Percentiles rank a stretch among this genome's conserved stretches.
These are phyloP conservation scores for Dermolepida albohirtum DNA, from an alignment of 2,888 invertebrate genomes.

Conservation along the genomic window DNA sequence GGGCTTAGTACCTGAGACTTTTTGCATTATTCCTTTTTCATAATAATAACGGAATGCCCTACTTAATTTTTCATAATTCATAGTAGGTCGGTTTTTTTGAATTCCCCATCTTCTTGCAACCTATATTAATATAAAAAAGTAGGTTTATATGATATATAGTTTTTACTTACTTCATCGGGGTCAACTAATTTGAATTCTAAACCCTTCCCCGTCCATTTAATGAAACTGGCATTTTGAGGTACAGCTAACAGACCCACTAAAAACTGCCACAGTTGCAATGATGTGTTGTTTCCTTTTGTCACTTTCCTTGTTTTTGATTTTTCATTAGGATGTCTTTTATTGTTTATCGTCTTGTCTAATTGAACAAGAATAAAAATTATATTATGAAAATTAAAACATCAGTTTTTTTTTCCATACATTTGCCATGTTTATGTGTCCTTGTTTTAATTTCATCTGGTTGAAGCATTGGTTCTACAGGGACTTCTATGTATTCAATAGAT, in stretches of 20 bases:
- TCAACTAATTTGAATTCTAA: constrained; percentile 95
- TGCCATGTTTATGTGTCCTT: constrained; percentile 12
- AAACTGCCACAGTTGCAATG: constrained; percentile 94
- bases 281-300: constrained; percentile 66
- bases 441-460: constrained; percentile 6
- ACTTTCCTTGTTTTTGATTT: constrained; percentile 3
- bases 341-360: constrained; percentile 11
- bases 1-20: constrained; percentile 80
- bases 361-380: constrained; percentile 7
- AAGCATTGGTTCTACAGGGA: constrained; percentile 16
- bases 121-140: constrained; percentile 63
- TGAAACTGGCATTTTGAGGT: constrained; percentile 79
- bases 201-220: constrained; percentile 94
- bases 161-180: constrained; percentile 82
- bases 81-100: constrained; percentile 95
- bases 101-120: constrained; percentile 95
- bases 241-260: constrained; percentile 83
- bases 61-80: constrained; percentile 97
- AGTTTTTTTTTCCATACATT: constrained; percentile 14
- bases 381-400: constrained; percentile 1
- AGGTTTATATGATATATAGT: background rate
- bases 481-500: constrained; percentile 20
- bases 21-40: constrained; percentile 98
- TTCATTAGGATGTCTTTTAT: background rate
- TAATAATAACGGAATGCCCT: constrained; percentile 94